Evolutionary conservation across 2,797 vertebrate species (phyloP).

Genomic region (Oryzias sinensis): DNA sequence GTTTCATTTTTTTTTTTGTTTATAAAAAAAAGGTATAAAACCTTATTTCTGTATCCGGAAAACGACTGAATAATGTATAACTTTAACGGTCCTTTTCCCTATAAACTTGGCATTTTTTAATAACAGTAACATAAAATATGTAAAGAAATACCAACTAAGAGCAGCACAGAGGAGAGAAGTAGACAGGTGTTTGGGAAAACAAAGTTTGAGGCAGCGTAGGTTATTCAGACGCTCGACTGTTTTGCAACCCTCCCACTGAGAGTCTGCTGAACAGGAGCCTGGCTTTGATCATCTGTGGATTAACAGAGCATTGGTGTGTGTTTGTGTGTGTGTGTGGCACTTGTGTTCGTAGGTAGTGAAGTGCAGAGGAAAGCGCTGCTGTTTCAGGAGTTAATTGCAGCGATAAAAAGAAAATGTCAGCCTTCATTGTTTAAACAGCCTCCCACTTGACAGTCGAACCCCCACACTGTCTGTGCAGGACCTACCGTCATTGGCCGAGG

Average conservation of each 20-base stretch:
- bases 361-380: slow-evolving; percentile 11
- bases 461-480: neutral
- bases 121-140: slow-evolving; percentile 5
- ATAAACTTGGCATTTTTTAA: neutral
- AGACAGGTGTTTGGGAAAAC: slow-evolving; percentile 18
- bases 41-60: no score
- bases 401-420: slow-evolving; percentile 6
- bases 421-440: neutral
- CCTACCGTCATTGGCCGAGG: slow-evolving; percentile 92
- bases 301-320: slow-evolving; percentile 32
- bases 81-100: neutral
- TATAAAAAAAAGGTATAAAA: no score
- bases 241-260: slow-evolving; percentile 67
- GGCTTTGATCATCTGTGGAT: slow-evolving; percentile 67
- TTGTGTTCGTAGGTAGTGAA: slow-evolving; percentile 21
- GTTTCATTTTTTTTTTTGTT: no score
- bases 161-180: slow-evolving; percentile 19
- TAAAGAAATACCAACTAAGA: slow-evolving; percentile 1
- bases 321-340: slow-evolving; percentile 12
- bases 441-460: neutral
- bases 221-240: slow-evolving; percentile 66
- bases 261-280: slow-evolving; percentile 54
- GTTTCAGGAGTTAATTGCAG: slow-evolving; percentile 17
- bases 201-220: slow-evolving; percentile 35
- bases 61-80: slow-evolving; percentile 28